A percentile compares a stretch with the other conserved stretches of the same genome.
These are phyloP conservation scores for Diplogasteroides magnus DNA, from an alignment of 1,140 invertebrate genomes.

Conservation along the genomic window DNA sequence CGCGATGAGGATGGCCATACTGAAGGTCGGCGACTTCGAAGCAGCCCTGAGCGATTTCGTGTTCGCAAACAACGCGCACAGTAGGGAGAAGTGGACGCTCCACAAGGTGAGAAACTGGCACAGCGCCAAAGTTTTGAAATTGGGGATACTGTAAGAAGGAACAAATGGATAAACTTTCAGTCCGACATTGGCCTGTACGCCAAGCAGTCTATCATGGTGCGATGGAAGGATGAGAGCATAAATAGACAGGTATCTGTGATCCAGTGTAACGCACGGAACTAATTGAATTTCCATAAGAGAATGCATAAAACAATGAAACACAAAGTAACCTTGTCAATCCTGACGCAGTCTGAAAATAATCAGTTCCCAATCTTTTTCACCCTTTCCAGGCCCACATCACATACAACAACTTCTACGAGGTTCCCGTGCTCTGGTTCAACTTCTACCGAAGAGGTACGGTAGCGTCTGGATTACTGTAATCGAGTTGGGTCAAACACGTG, in stretches of 20 bases:
- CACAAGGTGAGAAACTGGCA: constrained; percentile 9
- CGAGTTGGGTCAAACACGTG: too few species aligned
- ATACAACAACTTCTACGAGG: constrained; percentile 20
- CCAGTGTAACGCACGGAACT: too few species aligned
- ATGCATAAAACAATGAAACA: too few species aligned
- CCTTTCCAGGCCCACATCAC: constrained; percentile 10
- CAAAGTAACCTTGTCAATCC: too few species aligned
- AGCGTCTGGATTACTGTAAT: not conserved
- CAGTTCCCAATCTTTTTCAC: not conserved
- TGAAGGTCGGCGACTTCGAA: constrained; percentile 9
- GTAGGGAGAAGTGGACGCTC: constrained; percentile 15
- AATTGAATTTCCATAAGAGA: too few species aligned
- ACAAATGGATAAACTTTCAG: constrained; percentile 1
- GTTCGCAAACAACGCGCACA: not conserved
- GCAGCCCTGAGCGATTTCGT: constrained; percentile 6
- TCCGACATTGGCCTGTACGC: constrained; percentile 10
- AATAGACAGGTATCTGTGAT: constrained; percentile 13
- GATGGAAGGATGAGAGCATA: constrained; percentile 4
- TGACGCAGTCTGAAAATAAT: too few species aligned
- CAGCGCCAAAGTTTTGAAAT: not conserved
- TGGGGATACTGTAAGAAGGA: not conserved
- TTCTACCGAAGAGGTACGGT: constrained; percentile 13
- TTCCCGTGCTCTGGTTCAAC: constrained; percentile 27
- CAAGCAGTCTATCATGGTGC: constrained; percentile 17
- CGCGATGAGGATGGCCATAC: constrained; percentile 2